These are phyloP conservation scores for Sebastes vulpes DNA, from an alignment of 2,797 vertebrate genomes.

Conservation along the genomic window DNA sequence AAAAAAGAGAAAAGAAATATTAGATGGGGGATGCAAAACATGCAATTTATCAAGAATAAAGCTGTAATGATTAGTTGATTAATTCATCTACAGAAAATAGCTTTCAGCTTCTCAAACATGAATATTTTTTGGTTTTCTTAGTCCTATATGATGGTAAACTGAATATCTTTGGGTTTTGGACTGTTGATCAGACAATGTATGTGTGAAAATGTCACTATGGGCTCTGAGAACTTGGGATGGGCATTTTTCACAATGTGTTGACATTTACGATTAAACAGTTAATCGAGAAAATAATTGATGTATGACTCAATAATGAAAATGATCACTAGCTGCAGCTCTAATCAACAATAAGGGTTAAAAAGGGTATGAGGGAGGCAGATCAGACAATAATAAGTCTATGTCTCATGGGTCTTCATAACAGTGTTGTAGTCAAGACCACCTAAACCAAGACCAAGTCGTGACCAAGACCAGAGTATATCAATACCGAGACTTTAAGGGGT, in stretches of 20 bases:
- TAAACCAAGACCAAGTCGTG: too few species aligned
- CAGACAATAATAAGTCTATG: background rate
- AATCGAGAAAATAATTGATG: background rate
- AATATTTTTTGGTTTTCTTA: background rate
- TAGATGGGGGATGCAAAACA: background rate
- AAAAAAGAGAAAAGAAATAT: background rate
- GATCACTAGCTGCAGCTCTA: background rate
- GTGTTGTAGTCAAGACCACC: too few species aligned
- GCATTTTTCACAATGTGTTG: background rate
- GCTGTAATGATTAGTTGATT: background rate
- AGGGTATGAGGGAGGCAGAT: too few species aligned
- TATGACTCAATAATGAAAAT: background rate
- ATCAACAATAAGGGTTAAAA: background rate
- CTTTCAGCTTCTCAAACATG: background rate
- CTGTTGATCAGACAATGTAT: background rate
- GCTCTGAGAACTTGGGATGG: background rate
- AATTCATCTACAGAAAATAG: background rate
- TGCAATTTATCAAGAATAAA: background rate
- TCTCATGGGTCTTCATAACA: background rate
- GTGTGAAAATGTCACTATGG: background rate
- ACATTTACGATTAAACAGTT: background rate
- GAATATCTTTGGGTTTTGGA: background rate
- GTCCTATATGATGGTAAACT: background rate
- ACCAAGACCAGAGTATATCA: too few species aligned
- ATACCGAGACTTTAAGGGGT: too few species aligned